Evolutionary conservation across 2,888 invertebrate species (phyloP).

Genomic region (Pandemis heparana): DNA sequence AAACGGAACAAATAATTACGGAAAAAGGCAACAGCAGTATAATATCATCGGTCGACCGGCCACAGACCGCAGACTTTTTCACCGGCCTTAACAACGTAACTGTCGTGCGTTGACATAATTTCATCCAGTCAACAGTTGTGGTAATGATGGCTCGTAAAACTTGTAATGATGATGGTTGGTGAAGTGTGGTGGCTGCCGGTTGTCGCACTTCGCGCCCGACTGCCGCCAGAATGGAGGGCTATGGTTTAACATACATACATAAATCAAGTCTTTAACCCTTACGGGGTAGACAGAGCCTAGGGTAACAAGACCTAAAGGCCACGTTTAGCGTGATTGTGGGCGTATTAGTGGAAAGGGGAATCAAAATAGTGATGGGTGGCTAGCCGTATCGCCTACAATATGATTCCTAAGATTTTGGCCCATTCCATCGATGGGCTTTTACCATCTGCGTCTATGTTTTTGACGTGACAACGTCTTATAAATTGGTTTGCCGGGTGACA

Average conservation of each 20-base stretch:
- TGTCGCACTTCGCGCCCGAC: slow-evolving; percentile 15
- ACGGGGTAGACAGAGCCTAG: no score
- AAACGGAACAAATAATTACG: slow-evolving; percentile 37
- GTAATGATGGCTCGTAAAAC: slow-evolving; percentile 46
- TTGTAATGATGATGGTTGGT: slow-evolving; percentile 45
- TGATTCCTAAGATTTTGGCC: no score
- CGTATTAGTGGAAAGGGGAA: no score
- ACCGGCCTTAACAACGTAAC: slow-evolving; percentile 47
- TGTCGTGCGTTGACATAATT: slow-evolving; percentile 52
- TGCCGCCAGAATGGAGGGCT: not conserved
- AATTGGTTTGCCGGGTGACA: no score
- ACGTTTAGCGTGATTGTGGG: no score
- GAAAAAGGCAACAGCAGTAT: slow-evolving; percentile 15
- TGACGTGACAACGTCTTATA: no score
- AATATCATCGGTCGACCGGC: slow-evolving; percentile 42
- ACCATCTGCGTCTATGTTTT: no score
- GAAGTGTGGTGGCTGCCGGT: slow-evolving; percentile 26
- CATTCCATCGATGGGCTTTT: no score
- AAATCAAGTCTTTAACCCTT: no score
- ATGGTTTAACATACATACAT: not conserved
- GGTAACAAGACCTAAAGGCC: no score
- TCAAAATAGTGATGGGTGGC: no score
- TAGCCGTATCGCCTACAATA: no score
- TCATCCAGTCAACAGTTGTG: slow-evolving; percentile 45
- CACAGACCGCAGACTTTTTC: slow-evolving; percentile 49